Evolutionary conservation across 2,888 invertebrate species (phyloP).

Genomic region (Andricus quercusramuli): DNA sequence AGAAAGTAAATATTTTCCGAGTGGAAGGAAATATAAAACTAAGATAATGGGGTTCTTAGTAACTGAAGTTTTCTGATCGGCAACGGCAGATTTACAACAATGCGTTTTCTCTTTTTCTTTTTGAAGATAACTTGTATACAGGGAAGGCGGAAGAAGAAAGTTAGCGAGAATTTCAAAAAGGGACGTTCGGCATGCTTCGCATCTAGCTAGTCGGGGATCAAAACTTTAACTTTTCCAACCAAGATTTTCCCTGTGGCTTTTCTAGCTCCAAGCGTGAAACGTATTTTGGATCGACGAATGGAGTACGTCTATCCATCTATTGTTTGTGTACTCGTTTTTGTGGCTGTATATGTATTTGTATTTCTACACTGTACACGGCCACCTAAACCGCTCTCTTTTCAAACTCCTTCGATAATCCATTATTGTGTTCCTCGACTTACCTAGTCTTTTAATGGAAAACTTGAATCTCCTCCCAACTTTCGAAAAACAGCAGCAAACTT

Average conservation of each 20-base stretch:
- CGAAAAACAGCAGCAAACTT: not conserved
- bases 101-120: constrained; percentile 17
- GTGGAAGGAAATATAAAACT: not conserved
- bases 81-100: constrained; percentile 33
- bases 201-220: constrained; percentile 28
- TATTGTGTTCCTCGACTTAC: not conserved
- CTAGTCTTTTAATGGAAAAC: not conserved
- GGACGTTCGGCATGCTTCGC: constrained; percentile 22
- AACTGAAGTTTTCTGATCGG: constrained; percentile 27
- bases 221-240: constrained; percentile 37
- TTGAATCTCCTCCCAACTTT: not conserved
- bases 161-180: constrained; percentile 25
- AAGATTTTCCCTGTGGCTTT: constrained; percentile 39
- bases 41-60: constrained; percentile 7
- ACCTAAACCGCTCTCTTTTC: constrained; percentile 13
- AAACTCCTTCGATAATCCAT: constrained; percentile 27
- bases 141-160: not conserved
- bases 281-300: constrained; percentile 26
- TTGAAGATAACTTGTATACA: constrained; percentile 18
- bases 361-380: not conserved
- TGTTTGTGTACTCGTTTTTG: constrained; percentile 12
- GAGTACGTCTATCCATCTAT: constrained; percentile 10
- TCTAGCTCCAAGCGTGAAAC: constrained; percentile 30
- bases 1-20: not conserved
- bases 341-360: not conserved